Percentiles rank a stretch among this genome's conserved stretches.
Evolutionary conservation across 2,888 invertebrate species (phyloP).

Genomic region (Caenorhabditis imperialis): DNA sequence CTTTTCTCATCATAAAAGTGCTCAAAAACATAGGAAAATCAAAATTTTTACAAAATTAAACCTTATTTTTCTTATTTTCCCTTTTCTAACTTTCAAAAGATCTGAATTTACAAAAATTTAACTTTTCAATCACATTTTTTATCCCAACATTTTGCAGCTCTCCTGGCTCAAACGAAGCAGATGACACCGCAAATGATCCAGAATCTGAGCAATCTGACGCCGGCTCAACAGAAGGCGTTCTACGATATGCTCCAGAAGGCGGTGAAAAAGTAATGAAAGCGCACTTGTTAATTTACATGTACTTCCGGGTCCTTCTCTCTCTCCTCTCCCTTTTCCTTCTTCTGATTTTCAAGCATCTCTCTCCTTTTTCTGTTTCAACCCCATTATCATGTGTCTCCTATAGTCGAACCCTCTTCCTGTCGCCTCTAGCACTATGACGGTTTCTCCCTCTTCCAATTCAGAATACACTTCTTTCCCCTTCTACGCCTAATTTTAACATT

Average conservation of each 20-base stretch:
- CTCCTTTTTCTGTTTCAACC: neutral
- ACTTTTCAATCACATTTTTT: no score
- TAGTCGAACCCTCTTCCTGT: neutral
- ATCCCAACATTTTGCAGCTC: no score
- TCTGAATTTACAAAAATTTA: no score
- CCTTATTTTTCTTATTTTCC: no score
- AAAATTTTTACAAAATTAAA: no score
- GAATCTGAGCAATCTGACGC: conserved; percentile 19
- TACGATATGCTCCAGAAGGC: no score
- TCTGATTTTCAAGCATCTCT: neutral
- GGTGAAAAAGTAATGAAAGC: neutral
- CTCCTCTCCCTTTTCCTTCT: neutral
- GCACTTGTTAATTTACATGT: conserved; percentile 23
- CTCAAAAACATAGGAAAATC: conserved; percentile 2
- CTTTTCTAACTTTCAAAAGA: no score
- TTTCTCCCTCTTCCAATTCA: no score
- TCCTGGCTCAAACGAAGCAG: neutral
- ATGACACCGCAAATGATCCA: conserved; percentile 31
- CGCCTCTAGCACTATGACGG: no score
- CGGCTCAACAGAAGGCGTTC: conserved; percentile 33
- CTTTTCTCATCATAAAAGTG: neutral
- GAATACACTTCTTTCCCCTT: neutral
- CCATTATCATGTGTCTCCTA: neutral
- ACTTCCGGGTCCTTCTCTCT: conserved; percentile 19
- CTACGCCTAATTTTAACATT: neutral